Evolutionary conservation across 1,140 invertebrate genomes (phyloP).

Genomic region (Chymomyza costata): DNA sequence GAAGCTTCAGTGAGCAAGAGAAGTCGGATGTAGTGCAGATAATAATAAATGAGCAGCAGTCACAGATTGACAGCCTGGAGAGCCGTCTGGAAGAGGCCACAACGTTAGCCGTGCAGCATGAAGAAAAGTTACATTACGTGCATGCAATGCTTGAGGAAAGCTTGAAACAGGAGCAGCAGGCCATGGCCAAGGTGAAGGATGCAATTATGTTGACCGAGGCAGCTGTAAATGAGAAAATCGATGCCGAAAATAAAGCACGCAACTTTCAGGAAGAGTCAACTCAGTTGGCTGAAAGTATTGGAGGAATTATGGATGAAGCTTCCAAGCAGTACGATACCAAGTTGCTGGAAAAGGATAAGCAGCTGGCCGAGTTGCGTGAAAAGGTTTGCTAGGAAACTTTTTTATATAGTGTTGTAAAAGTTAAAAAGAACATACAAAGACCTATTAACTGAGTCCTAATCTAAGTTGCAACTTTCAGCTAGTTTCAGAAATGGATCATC

Average conservation of each 20-base stretch:
- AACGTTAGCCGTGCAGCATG: no score
- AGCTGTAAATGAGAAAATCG: slow-evolving; percentile 76
- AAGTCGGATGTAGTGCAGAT: not conserved
- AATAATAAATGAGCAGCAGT: slow-evolving; percentile 1
- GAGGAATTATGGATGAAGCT: slow-evolving; percentile 78
- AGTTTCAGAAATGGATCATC: not conserved
- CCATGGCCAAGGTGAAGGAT: slow-evolving; percentile 74
- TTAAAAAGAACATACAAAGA: no score
- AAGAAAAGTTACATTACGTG: slow-evolving; percentile 28
- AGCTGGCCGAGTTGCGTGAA: slow-evolving; percentile 62
- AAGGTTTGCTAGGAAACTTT: slow-evolving; percentile 35
- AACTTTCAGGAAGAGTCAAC: slow-evolving; percentile 53
- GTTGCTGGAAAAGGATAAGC: slow-evolving; percentile 77
- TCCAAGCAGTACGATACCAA: slow-evolving; percentile 79
- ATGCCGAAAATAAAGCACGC: slow-evolving; percentile 54
- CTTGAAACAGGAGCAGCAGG: slow-evolving; percentile 29
- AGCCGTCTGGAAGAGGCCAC: slow-evolving; percentile 44
- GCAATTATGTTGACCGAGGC: slow-evolving; percentile 77
- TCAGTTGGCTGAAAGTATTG: slow-evolving; percentile 50
- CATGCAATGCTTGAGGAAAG: slow-evolving; percentile 27
- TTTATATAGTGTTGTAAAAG: no score
- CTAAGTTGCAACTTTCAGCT: no score
- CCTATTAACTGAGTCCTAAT: no score
- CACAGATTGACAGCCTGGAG: slow-evolving; percentile 28
- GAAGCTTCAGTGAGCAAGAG: slow-evolving; percentile 16